Evolutionary conservation across 2,113 vertebrate species (phyloP), one percentile per base, ranked within the genome.

Genomic region (Peucedramus taeniatus): DNA sequence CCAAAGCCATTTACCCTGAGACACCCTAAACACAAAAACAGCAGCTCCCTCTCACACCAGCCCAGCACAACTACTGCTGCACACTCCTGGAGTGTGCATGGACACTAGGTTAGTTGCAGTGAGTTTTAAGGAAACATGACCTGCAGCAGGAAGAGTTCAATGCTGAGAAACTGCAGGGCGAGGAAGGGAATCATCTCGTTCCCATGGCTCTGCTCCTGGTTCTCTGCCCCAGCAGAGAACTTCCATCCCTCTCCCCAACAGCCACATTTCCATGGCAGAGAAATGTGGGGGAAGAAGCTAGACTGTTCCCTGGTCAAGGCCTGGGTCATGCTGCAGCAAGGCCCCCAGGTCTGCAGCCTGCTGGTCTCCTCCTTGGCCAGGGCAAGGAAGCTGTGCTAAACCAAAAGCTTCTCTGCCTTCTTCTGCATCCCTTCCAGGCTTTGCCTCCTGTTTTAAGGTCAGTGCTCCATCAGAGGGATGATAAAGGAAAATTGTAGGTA

Each of bases 341-440:
- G 33, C 45, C 60, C 50, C 64, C 23, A 23, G 5, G 10, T 31
- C 18, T 4, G 1, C 45, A 35, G 60, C 15, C 26, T 8, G 4
- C 31, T 0, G 0, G 1, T 69, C 35, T 45, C n/a, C 15, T 60
- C 40, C 33, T 27, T 39, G 50, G 20, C 11, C 15, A 31, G 23
- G 24, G 11, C 47, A n/a, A 33, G 24, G 39, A 68, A 49, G 16
- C 13, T 49, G 35, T 1, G 0, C 13, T 44, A 23, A 63, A 11
- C 4, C 27, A 76, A 79, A 65, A 50, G 4, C 61, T 68, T 35
- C 61, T 57, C 42, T 57, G 42, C 37, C 28, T 79, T 79, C 31
- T 80, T 81, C 59, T 69, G 35, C 21, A 20, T 31, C 45, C 47
- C 21, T 83, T 59, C 44, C 44, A 64, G 33, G 23, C 23, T 68